phyloP scores from a whole-genome alignment of 2,113 vertebrate species.

The Fregata magnificens region DNA sequence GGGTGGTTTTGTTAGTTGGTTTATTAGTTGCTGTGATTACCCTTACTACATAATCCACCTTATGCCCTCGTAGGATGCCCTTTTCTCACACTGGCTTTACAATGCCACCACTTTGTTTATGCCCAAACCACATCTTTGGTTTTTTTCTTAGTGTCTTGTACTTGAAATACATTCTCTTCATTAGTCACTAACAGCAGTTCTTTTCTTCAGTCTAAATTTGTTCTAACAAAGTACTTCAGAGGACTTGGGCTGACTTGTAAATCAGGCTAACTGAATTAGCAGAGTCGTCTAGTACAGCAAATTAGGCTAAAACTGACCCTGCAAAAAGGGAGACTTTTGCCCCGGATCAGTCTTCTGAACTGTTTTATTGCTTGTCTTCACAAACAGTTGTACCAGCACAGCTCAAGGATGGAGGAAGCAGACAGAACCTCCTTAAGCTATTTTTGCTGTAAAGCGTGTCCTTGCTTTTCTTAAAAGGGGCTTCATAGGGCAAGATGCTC shows the following conservation, averaged over 20 bases:
- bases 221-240: background rate
- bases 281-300: background rate
- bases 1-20: background rate
- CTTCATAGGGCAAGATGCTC: background rate
- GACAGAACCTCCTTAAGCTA: background rate
- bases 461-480: background rate
- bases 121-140: background rate
- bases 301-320: background rate
- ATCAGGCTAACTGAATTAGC: background rate
- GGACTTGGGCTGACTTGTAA: background rate
- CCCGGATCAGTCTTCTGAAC: background rate
- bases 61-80: background rate
- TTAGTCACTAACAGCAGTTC: background rate
- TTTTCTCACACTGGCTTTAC: background rate
- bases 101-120: background rate
- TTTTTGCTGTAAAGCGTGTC: background rate
- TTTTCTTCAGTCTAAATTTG: background rate
- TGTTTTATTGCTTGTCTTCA: background rate
- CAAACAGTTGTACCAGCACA: background rate
- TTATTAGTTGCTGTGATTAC: background rate
- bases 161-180: background rate
- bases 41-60: background rate
- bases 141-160: background rate
- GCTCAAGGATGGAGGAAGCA: background rate
- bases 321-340: background rate